Base-by-base conservation (phyloP, 2,888 invertebrate genomes). In the Synanthedon tipuliformis region DNA sequence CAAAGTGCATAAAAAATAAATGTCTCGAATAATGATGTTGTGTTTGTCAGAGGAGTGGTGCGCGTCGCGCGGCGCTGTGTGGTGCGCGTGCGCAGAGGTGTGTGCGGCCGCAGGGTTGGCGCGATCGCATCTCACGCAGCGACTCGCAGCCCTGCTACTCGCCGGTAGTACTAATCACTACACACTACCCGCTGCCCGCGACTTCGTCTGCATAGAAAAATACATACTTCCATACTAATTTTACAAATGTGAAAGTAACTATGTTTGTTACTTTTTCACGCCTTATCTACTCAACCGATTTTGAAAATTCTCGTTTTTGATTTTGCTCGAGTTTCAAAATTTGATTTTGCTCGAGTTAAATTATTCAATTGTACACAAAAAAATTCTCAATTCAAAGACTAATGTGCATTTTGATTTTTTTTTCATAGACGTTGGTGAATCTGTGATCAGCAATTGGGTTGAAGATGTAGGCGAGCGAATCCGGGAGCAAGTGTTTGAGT, bases 31-130 rank as follows among this genome's bases (percentile, higher is more conserved):
- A 34, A 13, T 1, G 34, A 2, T 12, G 52, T 23, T 53, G n/a
- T 40, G n/a, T 53, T 53, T 48, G 34, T 3, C 64, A 87, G 85
- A 87, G 60, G 86, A 86, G 64, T 82, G 81, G 80, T 70, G 72
- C 52, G 53, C 54, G 40, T 41, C 16, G 34, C 50, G 51, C 51
- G 70, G 73, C 40, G 59, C 65, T 16, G 59, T 63, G 13, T 73
- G 72, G 73, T 18, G 68, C 59, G 68, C 61, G 23, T 55, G 57
- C 16, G 56, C 67, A 53, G 69, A 64, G 55, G 50, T 60, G 60
- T 57, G 54, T 53, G 61, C 52, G 15, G 67, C 69, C 40, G 66
- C 68, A 10, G 68, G 70, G 0, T 65, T 73, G 45, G 53, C 54
- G 40, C 54, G 52, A 51, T 58, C 71, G 13, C 81, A 81, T 68